phyloP scores from a whole-genome alignment of 2,797 vertebrate species.

The Perodicticus potto region DNA sequence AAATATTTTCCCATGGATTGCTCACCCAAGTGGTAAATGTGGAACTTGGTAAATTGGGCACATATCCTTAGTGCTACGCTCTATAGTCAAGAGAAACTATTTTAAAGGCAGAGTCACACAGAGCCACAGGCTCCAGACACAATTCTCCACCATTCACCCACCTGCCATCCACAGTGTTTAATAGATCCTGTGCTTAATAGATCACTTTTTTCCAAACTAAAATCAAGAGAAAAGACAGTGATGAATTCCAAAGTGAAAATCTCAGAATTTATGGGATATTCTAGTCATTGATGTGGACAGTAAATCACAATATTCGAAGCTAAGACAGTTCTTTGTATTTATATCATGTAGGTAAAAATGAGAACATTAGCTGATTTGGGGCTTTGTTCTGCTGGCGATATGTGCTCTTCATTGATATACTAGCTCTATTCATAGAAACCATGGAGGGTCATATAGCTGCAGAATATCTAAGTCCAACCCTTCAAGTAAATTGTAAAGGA shows the following conservation, averaged over 20 bases:
- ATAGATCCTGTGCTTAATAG: background rate
- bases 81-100: background rate
- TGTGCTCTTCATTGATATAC: background rate
- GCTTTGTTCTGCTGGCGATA: background rate
- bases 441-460: background rate
- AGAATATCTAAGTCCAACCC: background rate
- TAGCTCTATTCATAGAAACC: background rate
- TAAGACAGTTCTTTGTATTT: background rate
- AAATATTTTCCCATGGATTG: background rate
- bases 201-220: background rate
- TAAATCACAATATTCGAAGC: conserved; percentile 52
- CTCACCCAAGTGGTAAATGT: background rate
- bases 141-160: background rate
- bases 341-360: background rate
- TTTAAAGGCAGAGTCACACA: background rate
- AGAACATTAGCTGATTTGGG: background rate
- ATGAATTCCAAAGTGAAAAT: background rate
- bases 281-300: background rate
- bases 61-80: background rate
- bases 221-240: background rate
- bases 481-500: background rate
- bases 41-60: background rate
- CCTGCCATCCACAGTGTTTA: background rate
- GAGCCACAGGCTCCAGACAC: background rate
- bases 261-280: background rate